These are phyloP conservation scores for Conus canariensis DNA, from an alignment of 2,888 invertebrate genomes.

Conservation along the genomic window DNA sequence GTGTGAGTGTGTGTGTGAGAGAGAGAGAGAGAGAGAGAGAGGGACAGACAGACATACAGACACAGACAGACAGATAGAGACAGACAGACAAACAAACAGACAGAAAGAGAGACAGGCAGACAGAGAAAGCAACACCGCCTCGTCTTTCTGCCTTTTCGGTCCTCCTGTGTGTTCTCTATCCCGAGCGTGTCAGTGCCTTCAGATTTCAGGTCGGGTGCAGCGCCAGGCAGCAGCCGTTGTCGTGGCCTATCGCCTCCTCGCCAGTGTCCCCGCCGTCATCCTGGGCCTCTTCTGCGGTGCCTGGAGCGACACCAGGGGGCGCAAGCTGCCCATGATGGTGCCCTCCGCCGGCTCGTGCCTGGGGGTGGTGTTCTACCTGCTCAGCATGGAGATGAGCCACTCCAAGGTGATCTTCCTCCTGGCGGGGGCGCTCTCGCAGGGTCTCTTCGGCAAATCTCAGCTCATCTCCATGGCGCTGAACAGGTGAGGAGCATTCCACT, in stretches of 20 bases:
- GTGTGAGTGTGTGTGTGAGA: no score
- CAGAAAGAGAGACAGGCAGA: background rate
- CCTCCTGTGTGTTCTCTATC: no score
- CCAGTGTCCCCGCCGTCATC: conserved; percentile 76
- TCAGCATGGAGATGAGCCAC: conserved; percentile 57
- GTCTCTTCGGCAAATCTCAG: conserved; percentile 77
- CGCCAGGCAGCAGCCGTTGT: conserved; percentile 68
- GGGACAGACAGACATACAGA: background rate
- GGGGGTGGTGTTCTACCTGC: conserved; percentile 72
- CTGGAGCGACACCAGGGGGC: conserved; percentile 74
- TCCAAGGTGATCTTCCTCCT: conserved; percentile 67
- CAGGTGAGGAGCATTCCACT: conserved; percentile 57
- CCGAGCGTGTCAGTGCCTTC: background rate
- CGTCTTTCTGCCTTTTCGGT: no score
- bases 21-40: no score
- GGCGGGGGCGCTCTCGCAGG: conserved; percentile 72
- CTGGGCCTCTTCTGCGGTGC: conserved; percentile 77
- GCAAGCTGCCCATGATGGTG: conserved; percentile 75
- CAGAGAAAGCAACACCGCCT: background rate
- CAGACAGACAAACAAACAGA: background rate
- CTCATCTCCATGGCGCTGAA: conserved; percentile 78
- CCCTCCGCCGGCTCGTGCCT: conserved; percentile 75
- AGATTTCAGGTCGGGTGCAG: conserved; percentile 60
- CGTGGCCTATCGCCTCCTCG: conserved; percentile 73
- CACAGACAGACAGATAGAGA: background rate